phyloP scores from a whole-genome alignment of 2,888 invertebrate genomes.

The Zygaena filipendulae region DNA sequence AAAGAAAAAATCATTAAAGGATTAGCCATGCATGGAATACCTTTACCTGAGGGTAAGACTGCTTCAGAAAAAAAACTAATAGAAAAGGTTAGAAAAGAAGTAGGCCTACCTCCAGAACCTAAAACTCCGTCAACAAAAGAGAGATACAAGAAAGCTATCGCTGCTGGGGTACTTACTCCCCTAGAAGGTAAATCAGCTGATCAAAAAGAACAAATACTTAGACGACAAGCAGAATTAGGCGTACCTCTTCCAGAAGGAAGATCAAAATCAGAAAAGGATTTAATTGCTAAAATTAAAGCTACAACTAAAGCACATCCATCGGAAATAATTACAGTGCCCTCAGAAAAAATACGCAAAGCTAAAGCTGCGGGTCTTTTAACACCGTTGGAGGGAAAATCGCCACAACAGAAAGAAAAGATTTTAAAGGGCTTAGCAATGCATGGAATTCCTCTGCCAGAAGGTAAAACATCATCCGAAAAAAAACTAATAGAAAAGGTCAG shows the following conservation, averaged over 20 bases:
- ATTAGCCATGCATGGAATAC: slow-evolving; percentile 21
- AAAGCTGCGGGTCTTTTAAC: slow-evolving; percentile 19
- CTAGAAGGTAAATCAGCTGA: slow-evolving; percentile 20
- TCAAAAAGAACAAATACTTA: slow-evolving; percentile 20
- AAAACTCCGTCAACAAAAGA: slow-evolving; percentile 14
- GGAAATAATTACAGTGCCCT: slow-evolving; percentile 18
- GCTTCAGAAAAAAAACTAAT: slow-evolving; percentile 16
- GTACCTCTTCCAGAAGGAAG: slow-evolving; percentile 14
- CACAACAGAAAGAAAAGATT: slow-evolving; percentile 21
- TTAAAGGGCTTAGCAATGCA: slow-evolving; percentile 16
- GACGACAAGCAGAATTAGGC: slow-evolving; percentile 15
- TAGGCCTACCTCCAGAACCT: slow-evolving; percentile 16
- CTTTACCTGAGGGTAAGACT: slow-evolving; percentile 19
- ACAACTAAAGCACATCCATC: slow-evolving; percentile 8
- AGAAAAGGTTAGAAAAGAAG: slow-evolving; percentile 8
- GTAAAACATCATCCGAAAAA: slow-evolving; percentile 22
- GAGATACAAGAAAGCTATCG: slow-evolving; percentile 20
- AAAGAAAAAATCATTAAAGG: slow-evolving; percentile 21
- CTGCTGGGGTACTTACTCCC: slow-evolving; percentile 21
- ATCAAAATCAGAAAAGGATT: slow-evolving; percentile 14
- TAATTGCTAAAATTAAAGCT: slow-evolving; percentile 16
- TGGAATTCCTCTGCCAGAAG: slow-evolving; percentile 21
- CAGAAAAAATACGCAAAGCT: slow-evolving; percentile 13
- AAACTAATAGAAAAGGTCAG: slow-evolving; percentile 20
- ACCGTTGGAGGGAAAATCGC: slow-evolving; percentile 21